phyloP scores from a whole-genome alignment of 2,797 vertebrate species.

The Argya squamiceps region DNA sequence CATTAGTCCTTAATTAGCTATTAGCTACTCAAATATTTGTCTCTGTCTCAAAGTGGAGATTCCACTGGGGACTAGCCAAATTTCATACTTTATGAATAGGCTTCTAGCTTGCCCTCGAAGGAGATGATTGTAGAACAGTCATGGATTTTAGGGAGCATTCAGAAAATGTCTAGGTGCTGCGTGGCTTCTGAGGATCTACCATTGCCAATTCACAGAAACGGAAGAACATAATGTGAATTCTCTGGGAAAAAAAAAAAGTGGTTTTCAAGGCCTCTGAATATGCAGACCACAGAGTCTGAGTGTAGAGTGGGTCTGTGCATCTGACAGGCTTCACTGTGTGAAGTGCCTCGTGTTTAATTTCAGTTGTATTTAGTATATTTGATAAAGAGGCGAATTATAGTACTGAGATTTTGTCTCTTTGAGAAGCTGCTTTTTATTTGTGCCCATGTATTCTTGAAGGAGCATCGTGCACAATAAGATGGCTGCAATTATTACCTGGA shows the following conservation, averaged over 20 bases:
- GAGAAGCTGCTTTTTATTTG: neutral
- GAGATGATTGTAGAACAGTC: neutral
- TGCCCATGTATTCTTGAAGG: neutral
- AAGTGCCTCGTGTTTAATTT: neutral
- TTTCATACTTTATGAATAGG: neutral
- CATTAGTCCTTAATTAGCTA: neutral
- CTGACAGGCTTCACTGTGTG: neutral
- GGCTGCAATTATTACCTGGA: neutral
- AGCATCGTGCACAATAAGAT: rapidly evolving
- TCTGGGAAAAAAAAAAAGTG: rapidly evolving
- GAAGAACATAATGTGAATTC: neutral
- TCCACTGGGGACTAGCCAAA: neutral
- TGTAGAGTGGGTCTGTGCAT: neutral
- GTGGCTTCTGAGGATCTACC: neutral
- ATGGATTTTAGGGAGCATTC: neutral
- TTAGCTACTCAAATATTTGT: slow-evolving; percentile 25
- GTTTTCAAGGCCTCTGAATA: neutral
- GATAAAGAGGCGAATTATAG: neutral
- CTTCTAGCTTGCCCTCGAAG: neutral
- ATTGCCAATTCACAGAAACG: neutral
- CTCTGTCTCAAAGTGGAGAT: neutral
- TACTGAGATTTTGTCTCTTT: neutral
- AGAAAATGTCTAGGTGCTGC: neutral
- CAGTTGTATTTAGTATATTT: neutral
- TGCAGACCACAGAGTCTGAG: neutral